Evolutionary conservation across 64 coral and sea anemone species (phyloP).

Genomic region (Dendrophyllia cribrosa): DNA sequence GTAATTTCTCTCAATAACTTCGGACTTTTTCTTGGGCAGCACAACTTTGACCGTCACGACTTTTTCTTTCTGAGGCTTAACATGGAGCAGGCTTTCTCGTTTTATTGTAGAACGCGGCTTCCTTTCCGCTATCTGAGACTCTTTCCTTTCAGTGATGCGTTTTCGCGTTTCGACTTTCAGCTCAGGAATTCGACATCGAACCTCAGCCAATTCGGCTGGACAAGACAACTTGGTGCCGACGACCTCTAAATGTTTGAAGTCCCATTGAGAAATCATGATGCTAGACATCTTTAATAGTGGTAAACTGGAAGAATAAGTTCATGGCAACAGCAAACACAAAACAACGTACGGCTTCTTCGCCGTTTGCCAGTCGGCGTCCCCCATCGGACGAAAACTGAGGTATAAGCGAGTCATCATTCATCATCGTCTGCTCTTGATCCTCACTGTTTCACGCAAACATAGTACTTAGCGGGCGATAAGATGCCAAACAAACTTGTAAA

Average conservation of each 20-base stretch:
- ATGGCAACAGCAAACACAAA: slow-evolving; percentile 5
- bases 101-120: background rate
- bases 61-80: slow-evolving; percentile 41
- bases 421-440: slow-evolving; percentile 9
- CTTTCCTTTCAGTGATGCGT: background rate
- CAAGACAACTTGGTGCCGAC: slow-evolving; percentile 1
- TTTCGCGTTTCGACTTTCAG: slow-evolving; percentile 42
- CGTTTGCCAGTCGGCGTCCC: background rate
- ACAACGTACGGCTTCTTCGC: background rate
- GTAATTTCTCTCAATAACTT: slow-evolving; percentile 51
- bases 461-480: slow-evolving; percentile 2
- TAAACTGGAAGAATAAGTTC: background rate
- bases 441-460: background rate
- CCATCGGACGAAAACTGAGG: background rate
- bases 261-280: slow-evolving; percentile 26
- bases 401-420: background rate
- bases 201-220: slow-evolving; percentile 13
- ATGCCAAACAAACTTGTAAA: slow-evolving; percentile 29
- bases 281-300: background rate
- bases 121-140: background rate
- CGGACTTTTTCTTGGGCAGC: slow-evolving; percentile 1
- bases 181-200: slow-evolving; percentile 59
- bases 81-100: background rate
- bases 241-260: slow-evolving; percentile 63
- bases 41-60: slow-evolving; percentile 57